Evolutionary conservation across 2,113 vertebrate genomes (phyloP).

Genomic region (Pyrgilauda ruficollis): DNA sequence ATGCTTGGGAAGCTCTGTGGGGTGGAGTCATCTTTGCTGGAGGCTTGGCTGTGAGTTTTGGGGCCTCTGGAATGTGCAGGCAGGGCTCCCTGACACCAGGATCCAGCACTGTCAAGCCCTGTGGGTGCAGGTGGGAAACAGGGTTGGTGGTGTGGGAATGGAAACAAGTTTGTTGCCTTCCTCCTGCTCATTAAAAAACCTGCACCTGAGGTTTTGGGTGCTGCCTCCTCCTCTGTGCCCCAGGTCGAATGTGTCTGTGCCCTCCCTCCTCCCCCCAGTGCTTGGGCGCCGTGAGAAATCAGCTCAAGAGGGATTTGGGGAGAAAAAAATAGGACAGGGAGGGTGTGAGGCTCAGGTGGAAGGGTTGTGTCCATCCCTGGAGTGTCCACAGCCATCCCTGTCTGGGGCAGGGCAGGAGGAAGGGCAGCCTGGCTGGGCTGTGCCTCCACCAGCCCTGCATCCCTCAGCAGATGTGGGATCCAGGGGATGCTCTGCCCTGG

Average conservation of each 20-base stretch:
- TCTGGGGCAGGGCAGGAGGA: accelerated
- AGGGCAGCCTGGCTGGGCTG: background rate
- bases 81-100: background rate
- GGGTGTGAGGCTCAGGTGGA: background rate
- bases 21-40: background rate
- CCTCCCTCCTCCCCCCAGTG: accelerated
- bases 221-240: background rate
- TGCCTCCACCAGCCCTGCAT: background rate
- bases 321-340: accelerated
- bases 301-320: background rate
- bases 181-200: background rate
- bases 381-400: background rate
- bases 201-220: background rate
- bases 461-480: background rate
- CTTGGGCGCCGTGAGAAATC: background rate
- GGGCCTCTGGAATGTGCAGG: background rate
- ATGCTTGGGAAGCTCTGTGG: background rate
- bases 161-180: background rate
- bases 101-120: accelerated
- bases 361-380: background rate
- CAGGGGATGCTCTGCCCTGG: background rate
- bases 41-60: background rate
- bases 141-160: accelerated
- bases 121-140: background rate
- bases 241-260: background rate